These are phyloP conservation scores for Nebria ingens DNA, from an alignment of 1,140 invertebrate species.

Conservation along the genomic window DNA sequence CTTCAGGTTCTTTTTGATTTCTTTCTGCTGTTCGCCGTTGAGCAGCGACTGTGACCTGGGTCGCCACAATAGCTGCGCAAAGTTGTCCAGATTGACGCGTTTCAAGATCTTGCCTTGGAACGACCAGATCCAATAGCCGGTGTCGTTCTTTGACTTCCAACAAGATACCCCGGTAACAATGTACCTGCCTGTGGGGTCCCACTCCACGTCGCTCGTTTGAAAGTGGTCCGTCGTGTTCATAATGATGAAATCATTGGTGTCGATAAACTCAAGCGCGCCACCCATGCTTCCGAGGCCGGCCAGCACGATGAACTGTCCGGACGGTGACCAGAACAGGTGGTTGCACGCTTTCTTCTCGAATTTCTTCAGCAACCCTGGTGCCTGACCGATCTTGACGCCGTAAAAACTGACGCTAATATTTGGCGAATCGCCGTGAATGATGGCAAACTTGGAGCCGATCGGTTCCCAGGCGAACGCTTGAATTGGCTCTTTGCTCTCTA, in stretches of 20 bases:
- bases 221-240: constrained; percentile 90
- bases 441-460: constrained; percentile 88
- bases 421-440: constrained; percentile 87
- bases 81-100: constrained; percentile 78
- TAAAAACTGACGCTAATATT: constrained; percentile 90
- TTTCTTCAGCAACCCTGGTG: constrained; percentile 77
- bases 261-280: constrained; percentile 88
- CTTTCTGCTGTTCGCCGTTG: constrained; percentile 69
- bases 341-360: constrained; percentile 88
- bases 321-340: constrained; percentile 93
- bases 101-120: constrained; percentile 73
- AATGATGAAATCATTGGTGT: constrained; percentile 88
- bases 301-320: constrained; percentile 90
- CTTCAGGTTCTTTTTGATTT: constrained; percentile 97
- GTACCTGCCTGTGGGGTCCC: constrained; percentile 98
- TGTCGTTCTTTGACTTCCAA: constrained; percentile 95
- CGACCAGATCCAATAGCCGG: constrained; percentile 94
- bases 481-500: constrained; percentile 89
- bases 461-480: constrained; percentile 98
- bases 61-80: constrained; percentile 93
- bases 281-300: constrained; percentile 75
- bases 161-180: constrained; percentile 90
- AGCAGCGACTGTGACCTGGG: constrained; percentile 85
- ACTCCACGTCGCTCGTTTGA: constrained; percentile 89
- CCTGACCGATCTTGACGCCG: constrained; percentile 77